A percentile compares a stretch with the other conserved stretches of the same genome.
phyloP scores from a whole-genome alignment of 1,140 invertebrate species.

The Ceratosolen solmsi region DNA sequence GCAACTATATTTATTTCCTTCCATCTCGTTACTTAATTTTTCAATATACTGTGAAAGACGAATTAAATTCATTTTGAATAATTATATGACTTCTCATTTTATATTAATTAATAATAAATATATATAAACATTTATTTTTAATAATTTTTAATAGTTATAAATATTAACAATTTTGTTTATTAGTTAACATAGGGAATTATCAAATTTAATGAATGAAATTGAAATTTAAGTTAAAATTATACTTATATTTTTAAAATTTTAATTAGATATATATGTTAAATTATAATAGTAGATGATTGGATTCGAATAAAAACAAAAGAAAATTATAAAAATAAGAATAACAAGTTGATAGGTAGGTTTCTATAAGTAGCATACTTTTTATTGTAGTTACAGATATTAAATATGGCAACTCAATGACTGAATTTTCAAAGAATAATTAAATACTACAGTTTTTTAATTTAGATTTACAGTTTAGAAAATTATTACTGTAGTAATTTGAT shows the following conservation, averaged over 20 bases:
- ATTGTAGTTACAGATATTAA: slow-evolving; percentile 37
- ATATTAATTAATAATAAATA: background rate
- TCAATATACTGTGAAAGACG: too few relatives aligned
- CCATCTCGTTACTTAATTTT: background rate
- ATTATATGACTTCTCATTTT: background rate
- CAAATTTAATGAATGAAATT: too few relatives aligned
- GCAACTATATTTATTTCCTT: too few relatives aligned
- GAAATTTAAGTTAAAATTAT: too few relatives aligned
- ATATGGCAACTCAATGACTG: slow-evolving; percentile 27
- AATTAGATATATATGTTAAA: too few relatives aligned
- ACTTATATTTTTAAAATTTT: too few relatives aligned
- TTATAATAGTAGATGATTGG: too few relatives aligned
- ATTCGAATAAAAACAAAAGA: too few relatives aligned
- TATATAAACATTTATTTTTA: background rate
- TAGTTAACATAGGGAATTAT: too few relatives aligned
- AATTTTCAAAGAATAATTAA: slow-evolving; percentile 33
- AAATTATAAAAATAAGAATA: too few relatives aligned
- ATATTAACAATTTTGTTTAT: too few relatives aligned
- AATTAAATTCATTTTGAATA: background rate
- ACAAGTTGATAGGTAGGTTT: background rate
- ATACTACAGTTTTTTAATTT: slow-evolving; percentile 22
- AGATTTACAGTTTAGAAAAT: slow-evolving; percentile 30
- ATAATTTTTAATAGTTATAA: too few relatives aligned
- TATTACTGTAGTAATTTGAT: slow-evolving; percentile 41
- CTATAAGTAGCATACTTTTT: slow-evolving; percentile 34